A percentile compares a stretch with the other conserved stretches of the same genome.
These are phyloP conservation scores for Myotis planiceps DNA, from an alignment of 2,797 vertebrate genomes.

Conservation along the genomic window DNA sequence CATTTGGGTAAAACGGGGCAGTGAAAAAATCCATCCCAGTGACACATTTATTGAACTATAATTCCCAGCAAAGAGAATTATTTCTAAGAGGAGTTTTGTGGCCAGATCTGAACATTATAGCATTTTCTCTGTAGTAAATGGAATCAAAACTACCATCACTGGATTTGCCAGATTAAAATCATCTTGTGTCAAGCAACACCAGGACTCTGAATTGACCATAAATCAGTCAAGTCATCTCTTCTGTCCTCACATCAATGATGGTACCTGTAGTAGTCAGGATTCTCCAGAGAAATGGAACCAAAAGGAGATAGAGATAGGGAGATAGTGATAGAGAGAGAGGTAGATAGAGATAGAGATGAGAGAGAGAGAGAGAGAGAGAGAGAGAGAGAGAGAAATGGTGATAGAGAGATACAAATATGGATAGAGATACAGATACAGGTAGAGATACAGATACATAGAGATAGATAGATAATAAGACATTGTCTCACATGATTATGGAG, in stretches of 20 bases:
- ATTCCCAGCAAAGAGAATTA: neutral
- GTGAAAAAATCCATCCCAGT: neutral
- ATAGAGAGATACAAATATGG: neutral
- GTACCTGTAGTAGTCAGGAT: neutral
- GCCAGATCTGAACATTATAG: neutral
- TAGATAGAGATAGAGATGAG: neutral
- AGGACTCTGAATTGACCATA: neutral
- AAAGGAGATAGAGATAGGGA: neutral
- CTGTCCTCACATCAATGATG: neutral
- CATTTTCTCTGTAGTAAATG: neutral
- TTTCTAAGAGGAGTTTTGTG: neutral
- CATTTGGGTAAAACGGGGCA: neutral
- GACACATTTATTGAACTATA: neutral
- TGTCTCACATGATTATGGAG: neutral
- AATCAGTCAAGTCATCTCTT: neutral
- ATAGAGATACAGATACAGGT: neutral
- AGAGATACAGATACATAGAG: neutral
- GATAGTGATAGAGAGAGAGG: neutral
- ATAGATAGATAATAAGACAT: neutral
- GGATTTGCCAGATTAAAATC: neutral
- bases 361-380: neutral
- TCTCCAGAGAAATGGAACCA: neutral
- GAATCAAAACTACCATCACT: neutral
- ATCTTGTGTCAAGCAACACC: neutral
- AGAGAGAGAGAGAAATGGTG: neutral